These are phyloP conservation scores for Malthinus seriepunctatus DNA, from an alignment of 2,888 invertebrate species.

Conservation along the genomic window DNA sequence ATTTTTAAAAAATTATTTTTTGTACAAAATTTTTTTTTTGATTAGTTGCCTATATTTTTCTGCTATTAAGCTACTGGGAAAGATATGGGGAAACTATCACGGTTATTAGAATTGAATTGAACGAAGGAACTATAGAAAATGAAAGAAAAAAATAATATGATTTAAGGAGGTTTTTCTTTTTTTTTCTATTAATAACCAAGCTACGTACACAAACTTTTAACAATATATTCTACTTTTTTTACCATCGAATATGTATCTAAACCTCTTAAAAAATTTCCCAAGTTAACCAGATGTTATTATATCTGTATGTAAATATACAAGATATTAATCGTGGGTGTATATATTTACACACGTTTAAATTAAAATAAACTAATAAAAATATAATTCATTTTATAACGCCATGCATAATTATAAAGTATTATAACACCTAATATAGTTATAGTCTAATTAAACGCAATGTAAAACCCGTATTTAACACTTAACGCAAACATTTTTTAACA, in stretches of 20 bases:
- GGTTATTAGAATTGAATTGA: conserved; percentile 20
- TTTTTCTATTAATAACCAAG: conserved; percentile 13
- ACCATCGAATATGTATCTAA: conserved; percentile 19
- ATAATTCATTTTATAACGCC: conserved; percentile 28
- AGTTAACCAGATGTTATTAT: conserved; percentile 18
- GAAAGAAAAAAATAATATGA: conserved; percentile 10
- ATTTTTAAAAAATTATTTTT: background rate
- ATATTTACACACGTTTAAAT: conserved; percentile 25
- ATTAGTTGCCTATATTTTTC: conserved; percentile 13
- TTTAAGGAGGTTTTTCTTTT: conserved; percentile 14
- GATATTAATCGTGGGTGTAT: conserved; percentile 17
- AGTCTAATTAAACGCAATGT: conserved; percentile 36
- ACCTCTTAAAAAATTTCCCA: conserved; percentile 12
- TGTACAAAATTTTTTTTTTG: conserved; percentile 4
- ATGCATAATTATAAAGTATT: conserved; percentile 17
- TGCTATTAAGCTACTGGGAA: conserved; percentile 15
- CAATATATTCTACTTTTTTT: conserved; percentile 16
- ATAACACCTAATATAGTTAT: conserved; percentile 30
- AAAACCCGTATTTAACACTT: conserved; percentile 52
- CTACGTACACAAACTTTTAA: conserved; percentile 17
- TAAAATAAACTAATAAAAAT: conserved; percentile 26
- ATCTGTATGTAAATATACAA: conserved; percentile 22
- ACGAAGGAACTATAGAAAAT: conserved; percentile 2
- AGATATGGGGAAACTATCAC: conserved; percentile 17
- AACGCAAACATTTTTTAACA: conserved; percentile 44